Conservation (phyloP, 2,113 vertebrate genomes). For the Acanthochromis polyacanthus region DNA sequence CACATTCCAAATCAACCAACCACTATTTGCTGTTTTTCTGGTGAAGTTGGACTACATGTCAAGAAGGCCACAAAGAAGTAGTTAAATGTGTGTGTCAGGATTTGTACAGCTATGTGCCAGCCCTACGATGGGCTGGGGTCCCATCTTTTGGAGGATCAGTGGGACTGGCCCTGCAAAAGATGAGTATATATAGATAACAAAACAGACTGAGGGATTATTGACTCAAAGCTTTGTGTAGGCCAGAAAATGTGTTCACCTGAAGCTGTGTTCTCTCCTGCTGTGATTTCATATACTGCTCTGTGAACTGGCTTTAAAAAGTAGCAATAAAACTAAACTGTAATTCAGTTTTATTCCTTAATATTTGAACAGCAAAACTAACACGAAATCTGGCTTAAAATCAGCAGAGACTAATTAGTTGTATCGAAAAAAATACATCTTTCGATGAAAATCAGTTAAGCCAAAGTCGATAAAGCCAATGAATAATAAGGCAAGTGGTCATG, state of each 20-base stretch:
- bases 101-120: neutral
- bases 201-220: neutral
- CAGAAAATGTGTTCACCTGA: neutral
- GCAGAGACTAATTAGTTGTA: neutral
- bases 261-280: neutral
- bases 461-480: conserved; percentile 28
- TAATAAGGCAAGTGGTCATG: conserved; percentile 5
- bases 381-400: neutral
- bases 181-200: neutral
- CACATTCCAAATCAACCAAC: too few species aligned
- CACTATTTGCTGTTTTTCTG: too few species aligned
- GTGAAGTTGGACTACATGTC: too few species aligned
- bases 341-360: neutral
- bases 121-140: too few species aligned
- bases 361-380: conserved; percentile 2
- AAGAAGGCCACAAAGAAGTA: too few species aligned
- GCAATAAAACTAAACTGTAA: neutral
- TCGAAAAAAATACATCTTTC: neutral
- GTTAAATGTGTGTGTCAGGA: too few species aligned
- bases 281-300: neutral
- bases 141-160: too few species aligned
- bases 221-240: neutral
- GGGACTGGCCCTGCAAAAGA: too few species aligned
- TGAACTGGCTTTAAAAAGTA: neutral
- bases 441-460: conserved; percentile 9